Percentiles rank a stretch among this genome's conserved stretches.
These are phyloP conservation scores for Caenorhabditis zanzibari DNA, from an alignment of 2,888 invertebrate genomes.

Conservation along the genomic window DNA sequence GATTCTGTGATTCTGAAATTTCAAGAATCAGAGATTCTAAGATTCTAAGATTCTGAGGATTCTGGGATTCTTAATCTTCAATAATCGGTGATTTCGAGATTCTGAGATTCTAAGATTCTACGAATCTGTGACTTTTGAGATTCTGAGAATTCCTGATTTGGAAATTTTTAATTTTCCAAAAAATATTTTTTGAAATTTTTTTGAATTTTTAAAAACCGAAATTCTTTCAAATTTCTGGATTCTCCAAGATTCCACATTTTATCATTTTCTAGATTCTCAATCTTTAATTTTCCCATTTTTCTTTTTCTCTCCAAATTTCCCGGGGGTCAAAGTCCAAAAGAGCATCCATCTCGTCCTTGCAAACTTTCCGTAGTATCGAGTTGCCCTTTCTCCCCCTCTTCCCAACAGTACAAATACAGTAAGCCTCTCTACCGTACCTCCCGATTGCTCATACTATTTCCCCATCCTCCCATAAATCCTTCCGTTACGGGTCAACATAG, in stretches of 20 bases:
- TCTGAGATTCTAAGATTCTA: too few relatives aligned
- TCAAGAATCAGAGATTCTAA: too few relatives aligned
- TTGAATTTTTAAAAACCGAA: too few relatives aligned
- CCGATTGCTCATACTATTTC: background rate
- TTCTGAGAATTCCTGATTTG: too few relatives aligned
- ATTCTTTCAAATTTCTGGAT: too few relatives aligned
- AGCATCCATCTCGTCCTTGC: background rate
- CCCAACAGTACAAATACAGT: slow-evolving; percentile 27
- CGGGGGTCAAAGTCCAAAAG: slow-evolving; percentile 49
- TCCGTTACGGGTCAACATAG: background rate
- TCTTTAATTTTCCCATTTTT: background rate
- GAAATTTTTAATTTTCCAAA: too few relatives aligned
- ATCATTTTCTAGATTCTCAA: background rate
- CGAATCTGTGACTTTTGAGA: too few relatives aligned
- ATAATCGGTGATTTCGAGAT: too few relatives aligned
- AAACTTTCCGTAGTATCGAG: slow-evolving; percentile 13
- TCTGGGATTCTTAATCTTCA: too few relatives aligned
- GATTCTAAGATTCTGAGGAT: too few relatives aligned
- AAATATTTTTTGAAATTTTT: too few relatives aligned
- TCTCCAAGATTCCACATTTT: background rate
- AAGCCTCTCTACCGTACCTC: background rate
- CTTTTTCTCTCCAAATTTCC: background rate
- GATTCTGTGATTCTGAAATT: too few relatives aligned
- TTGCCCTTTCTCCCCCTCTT: slow-evolving; percentile 26
- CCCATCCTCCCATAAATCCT: background rate